These are phyloP conservation scores for Lithodes maja DNA, from an alignment of 2,888 invertebrate species.

Conservation along the genomic window DNA sequence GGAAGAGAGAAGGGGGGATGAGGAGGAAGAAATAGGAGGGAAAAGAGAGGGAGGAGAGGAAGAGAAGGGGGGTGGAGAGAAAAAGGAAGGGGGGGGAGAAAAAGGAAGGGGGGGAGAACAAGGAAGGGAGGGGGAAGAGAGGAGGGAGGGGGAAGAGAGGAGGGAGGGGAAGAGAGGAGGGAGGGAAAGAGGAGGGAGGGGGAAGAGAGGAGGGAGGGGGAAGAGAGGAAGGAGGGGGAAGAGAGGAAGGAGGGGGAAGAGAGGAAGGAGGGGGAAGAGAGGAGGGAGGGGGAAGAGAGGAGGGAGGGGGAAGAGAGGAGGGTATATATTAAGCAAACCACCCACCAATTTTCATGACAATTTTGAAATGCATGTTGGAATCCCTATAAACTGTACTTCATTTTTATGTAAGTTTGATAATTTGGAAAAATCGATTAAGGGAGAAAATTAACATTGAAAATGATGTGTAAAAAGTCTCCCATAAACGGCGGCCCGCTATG, in stretches of 20 bases:
- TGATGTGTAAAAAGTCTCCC: too few species aligned
- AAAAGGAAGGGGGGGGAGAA: neutral
- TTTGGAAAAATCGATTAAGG: too few species aligned
- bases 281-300: neutral
- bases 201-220: conserved; percentile 12
- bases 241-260: neutral
- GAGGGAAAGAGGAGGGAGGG: conserved; percentile 1
- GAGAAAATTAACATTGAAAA: too few species aligned
- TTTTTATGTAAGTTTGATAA: too few species aligned
- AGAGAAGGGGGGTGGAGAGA: neutral
- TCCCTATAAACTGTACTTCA: too few species aligned
- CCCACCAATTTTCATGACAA: too few species aligned
- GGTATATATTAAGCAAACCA: too few species aligned
- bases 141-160: too few species aligned
- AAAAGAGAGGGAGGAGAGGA: neutral
- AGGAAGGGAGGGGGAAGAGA: neutral
- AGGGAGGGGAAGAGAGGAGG: neutral
- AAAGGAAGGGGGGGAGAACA: neutral
- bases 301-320: too few species aligned
- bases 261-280: neutral
- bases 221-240: neutral
- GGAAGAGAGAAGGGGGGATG: neutral
- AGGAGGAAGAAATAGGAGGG: neutral
- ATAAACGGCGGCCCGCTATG: too few species aligned
- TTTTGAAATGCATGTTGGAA: too few species aligned